A percentile compares a stretch with the other conserved stretches of the same genome.
Conservation (phyloP, 2,888 invertebrate species). For the Stictocephala bisonia region DNA sequence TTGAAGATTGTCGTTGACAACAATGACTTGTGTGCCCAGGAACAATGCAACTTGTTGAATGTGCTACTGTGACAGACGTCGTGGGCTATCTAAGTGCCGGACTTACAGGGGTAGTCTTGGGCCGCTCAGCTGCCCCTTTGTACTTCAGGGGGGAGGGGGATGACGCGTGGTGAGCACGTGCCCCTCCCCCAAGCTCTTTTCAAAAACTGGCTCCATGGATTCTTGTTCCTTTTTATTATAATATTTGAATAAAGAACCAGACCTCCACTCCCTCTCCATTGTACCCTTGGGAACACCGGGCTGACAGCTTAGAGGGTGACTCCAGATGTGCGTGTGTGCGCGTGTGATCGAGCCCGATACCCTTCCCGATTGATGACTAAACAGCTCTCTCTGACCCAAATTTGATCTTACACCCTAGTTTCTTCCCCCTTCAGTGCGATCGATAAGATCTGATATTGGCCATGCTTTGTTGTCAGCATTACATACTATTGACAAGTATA, state of each 20-base stretch:
- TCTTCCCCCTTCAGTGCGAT: too few species aligned
- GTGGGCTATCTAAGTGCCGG: too few species aligned
- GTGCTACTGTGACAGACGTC: background rate
- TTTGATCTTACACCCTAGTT: conserved; percentile 23
- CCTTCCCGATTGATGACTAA: too few species aligned
- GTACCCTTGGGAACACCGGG: conserved; percentile 45
- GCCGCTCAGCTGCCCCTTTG: conserved; percentile 31
- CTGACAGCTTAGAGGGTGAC: conserved; percentile 2
- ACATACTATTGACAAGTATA: too few species aligned
- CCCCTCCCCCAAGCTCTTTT: conserved; percentile 45
- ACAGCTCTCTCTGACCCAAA: conserved; percentile 34
- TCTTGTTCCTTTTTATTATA: conserved; percentile 51
- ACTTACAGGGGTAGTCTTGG: conserved; percentile 29
- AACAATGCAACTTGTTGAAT: conserved; percentile 16
- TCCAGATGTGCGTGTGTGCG: background rate
- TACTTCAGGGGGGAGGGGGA: conserved; percentile 6
- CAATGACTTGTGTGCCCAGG: too few species aligned
- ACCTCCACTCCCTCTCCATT: conserved; percentile 39
- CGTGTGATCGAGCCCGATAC: background rate
- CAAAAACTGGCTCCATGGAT: conserved; percentile 50
- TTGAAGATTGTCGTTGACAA: too few species aligned
- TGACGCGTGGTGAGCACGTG: conserved; percentile 46
- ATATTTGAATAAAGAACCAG: conserved; percentile 51
- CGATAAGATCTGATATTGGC: too few species aligned
- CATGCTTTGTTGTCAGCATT: too few species aligned